A percentile compares a stretch with the other conserved stretches of the same genome.
phyloP scores from a whole-genome alignment of 2,113 vertebrate genomes.

The Perccottus glenii region DNA sequence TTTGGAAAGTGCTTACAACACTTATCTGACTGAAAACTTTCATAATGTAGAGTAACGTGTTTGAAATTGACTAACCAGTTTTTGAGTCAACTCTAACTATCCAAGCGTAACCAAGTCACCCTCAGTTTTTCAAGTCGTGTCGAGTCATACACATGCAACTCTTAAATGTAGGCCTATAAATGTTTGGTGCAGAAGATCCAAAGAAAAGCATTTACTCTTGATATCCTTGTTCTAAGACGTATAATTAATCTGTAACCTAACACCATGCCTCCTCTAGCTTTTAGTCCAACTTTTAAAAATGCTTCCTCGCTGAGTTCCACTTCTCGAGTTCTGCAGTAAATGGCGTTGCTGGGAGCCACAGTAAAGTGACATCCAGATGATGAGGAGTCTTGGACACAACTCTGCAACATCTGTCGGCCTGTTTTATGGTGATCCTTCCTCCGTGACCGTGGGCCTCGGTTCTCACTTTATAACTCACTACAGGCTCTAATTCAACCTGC shows the following conservation, averaged over 20 bases:
- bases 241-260: too few relatives aligned
- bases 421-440: slow-evolving; percentile 28
- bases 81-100: too few relatives aligned
- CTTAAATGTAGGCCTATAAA: too few relatives aligned
- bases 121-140: too few relatives aligned
- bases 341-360: slow-evolving; percentile 7
- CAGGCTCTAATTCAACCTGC: slow-evolving; percentile 15
- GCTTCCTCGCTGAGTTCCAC: neutral
- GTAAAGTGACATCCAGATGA: slow-evolving; percentile 39
- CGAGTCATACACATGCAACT: too few relatives aligned
- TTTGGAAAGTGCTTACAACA: neutral
- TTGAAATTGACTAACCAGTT: too few relatives aligned
- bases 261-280: neutral
- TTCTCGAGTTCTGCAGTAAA: neutral
- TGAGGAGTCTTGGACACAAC: slow-evolving; percentile 18
- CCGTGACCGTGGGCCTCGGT: slow-evolving; percentile 22
- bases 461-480: slow-evolving; percentile 46
- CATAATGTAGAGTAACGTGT: too few relatives aligned
- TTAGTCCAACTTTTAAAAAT: neutral
- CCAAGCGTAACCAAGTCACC: too few relatives aligned
- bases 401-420: slow-evolving; percentile 40
- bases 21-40: too few relatives aligned
- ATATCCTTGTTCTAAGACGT: too few relatives aligned
- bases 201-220: too few relatives aligned
- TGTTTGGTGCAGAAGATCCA: too few relatives aligned